Percentiles rank a stretch among this genome's conserved stretches.
These are phyloP conservation scores for Enteromius unitaeniatus DNA, from an alignment of 2,797 vertebrate genomes.

Conservation along the genomic window DNA sequence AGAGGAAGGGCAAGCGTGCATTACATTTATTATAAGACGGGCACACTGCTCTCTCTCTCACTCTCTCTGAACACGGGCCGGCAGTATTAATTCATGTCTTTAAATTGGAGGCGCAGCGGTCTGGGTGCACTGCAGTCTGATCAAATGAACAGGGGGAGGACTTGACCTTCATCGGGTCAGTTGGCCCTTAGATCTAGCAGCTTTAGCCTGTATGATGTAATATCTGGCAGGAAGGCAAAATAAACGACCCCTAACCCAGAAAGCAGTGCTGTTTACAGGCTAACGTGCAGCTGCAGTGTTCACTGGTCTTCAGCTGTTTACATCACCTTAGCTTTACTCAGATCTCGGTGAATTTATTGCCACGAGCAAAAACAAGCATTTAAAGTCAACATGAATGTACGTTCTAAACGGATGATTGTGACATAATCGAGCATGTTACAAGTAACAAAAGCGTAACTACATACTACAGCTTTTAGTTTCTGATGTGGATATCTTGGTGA, in stretches of 20 bases:
- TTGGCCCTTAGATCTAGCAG: slow-evolving; percentile 23
- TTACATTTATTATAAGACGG: slow-evolving; percentile 61
- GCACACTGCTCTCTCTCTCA: slow-evolving; percentile 39
- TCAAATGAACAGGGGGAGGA: slow-evolving; percentile 44
- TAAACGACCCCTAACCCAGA: background rate
- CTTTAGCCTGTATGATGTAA: slow-evolving; percentile 44
- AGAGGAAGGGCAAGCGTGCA: slow-evolving; percentile 63
- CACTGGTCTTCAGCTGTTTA: slow-evolving; percentile 21
- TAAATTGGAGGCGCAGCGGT: slow-evolving; percentile 44
- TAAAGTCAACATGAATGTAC: slow-evolving; percentile 9
- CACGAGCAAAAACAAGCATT: slow-evolving; percentile 19
- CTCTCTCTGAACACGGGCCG: slow-evolving; percentile 12
- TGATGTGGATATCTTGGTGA: background rate
- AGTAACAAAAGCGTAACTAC: background rate
- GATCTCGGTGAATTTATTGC: slow-evolving; percentile 39
- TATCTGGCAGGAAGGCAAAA: slow-evolving; percentile 46
- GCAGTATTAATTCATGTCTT: slow-evolving; percentile 40
- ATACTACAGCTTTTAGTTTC: background rate
- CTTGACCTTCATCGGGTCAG: slow-evolving; percentile 59
- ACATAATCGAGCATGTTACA: background rate
- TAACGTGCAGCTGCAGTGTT: background rate
- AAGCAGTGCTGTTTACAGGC: slow-evolving; percentile 18
- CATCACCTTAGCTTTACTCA: slow-evolving; percentile 11
- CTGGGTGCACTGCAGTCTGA: slow-evolving; percentile 43
- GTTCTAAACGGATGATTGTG: background rate